Evolutionary conservation across 2,797 vertebrate species (phyloP), one percentile per base, ranked within the genome.

Genomic region (Fundulus diaphanus): DNA sequence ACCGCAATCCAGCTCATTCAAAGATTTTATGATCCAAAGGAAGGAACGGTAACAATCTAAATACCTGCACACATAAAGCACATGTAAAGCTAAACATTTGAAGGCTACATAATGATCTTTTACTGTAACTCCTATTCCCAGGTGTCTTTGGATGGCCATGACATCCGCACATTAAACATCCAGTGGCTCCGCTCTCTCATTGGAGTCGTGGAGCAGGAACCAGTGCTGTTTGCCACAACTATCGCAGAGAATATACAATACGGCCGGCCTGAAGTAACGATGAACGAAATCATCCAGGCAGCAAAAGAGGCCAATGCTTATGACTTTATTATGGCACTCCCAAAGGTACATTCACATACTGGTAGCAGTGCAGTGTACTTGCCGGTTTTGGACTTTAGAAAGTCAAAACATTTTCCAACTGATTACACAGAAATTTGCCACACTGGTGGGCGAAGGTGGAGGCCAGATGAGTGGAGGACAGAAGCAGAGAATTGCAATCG

Each of bases 401-500:
- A 18, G 13, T 57, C 13, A 57, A 57, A 29, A 16, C 57, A 57
- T 27, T n/a, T n/a, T n/a, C n/a, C 12, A 7, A 44, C 29, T 70
- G 22, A 49, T 57, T 22, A 18, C 0, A 24, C 76, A 96, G 95
- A 94, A 87, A 88, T 96, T 96, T 89, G 90, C 95, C 22, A 96
- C 96, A 13, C 56, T 96, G 81, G 96, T 96, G 54, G 95, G 96
- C 68, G 93, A 96, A 68, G 94, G 95, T 65, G 96, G 96, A 42
- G 94, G 95, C 22, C 96, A 96, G 88, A 95, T 96, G 95, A 96
- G 96, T 42, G 96, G 96, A 79, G 95, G 95, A 33, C 95, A 96
- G 82, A 96, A 96, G 75, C 95, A 96, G 89, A 93, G 95, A 85
- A 96, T 96, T 33, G 95, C 95, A 27, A 96, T 96, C 0, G 95